Evolutionary conservation across 2,888 invertebrate species (phyloP).

Genomic region (Rhyacophila evoluta): DNA sequence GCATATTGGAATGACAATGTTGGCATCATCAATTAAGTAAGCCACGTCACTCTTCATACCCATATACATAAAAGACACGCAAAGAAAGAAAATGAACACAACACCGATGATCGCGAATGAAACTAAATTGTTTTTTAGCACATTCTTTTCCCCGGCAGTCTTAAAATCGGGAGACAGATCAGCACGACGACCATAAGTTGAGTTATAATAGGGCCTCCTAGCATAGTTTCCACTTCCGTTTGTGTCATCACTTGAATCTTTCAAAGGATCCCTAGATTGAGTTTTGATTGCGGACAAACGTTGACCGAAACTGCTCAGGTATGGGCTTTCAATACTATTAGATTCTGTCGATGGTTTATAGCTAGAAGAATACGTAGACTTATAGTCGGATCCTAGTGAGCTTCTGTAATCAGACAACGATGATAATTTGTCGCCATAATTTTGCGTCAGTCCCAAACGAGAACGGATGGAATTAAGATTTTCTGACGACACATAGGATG

Average conservation of each 20-base stretch:
- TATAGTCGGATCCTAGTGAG: conserved; percentile 20
- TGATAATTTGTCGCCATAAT: conserved; percentile 62
- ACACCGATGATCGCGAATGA: conserved; percentile 74
- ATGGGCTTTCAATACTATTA: conserved; percentile 75
- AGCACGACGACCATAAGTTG: conserved; percentile 60
- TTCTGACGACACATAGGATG: conserved; percentile 67
- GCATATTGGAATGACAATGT: conserved; percentile 73
- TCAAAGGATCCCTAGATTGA: conserved; percentile 56
- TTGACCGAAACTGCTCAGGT: conserved; percentile 78
- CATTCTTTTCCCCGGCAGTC: conserved; percentile 65
- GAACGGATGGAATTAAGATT: conserved; percentile 72
- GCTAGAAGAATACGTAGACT: conserved; percentile 53
- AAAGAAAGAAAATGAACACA: conserved; percentile 75
- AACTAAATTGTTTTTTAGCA: conserved; percentile 73
- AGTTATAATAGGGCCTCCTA: conserved; percentile 63
- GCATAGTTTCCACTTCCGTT: conserved; percentile 61
- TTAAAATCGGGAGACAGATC: conserved; percentile 64
- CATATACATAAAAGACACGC: conserved; percentile 76
- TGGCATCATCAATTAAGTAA: conserved; percentile 68
- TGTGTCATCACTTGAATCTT: conserved; percentile 61
- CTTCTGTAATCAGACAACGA: neutral
- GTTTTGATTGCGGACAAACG: conserved; percentile 69
- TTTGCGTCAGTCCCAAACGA: conserved; percentile 69
- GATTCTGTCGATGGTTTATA: conserved; percentile 63
- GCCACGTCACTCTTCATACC: conserved; percentile 74